These are phyloP conservation scores for Belgica antarctica DNA, from an alignment of 2,888 invertebrate genomes.

Conservation along the genomic window DNA sequence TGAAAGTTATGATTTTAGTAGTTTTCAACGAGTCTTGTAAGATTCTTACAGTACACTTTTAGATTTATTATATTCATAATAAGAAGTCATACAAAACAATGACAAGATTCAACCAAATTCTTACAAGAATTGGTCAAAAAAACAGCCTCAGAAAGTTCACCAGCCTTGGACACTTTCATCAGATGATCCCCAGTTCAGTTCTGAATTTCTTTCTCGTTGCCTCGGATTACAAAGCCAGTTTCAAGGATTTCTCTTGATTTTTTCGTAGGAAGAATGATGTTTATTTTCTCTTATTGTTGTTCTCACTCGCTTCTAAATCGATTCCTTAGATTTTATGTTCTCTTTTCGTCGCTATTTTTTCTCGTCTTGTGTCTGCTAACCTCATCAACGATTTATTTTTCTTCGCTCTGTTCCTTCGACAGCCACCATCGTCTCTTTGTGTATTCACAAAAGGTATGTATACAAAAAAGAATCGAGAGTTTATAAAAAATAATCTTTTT, in stretches of 20 bases:
- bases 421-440: constrained; percentile 2
- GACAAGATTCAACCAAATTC: too few relatives aligned
- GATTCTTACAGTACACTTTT: too few relatives aligned
- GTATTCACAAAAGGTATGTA: constrained; percentile 42
- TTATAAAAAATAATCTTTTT: constrained; percentile 39
- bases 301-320: not conserved
- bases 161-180: too few relatives aligned
- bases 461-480: constrained; percentile 33
- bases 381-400: constrained; percentile 43
- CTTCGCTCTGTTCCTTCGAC: constrained; percentile 11
- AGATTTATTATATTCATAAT: too few relatives aligned
- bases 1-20: too few relatives aligned
- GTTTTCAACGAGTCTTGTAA: too few relatives aligned
- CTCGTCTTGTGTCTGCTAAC: constrained; percentile 20
- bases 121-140: too few relatives aligned
- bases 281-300: constrained; percentile 32
- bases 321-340: too few relatives aligned
- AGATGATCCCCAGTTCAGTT: too few relatives aligned
- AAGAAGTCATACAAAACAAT: too few relatives aligned
- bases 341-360: too few relatives aligned
- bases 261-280: constrained; percentile 24
- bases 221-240: constrained; percentile 8
- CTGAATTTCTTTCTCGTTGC: constrained; percentile 9
- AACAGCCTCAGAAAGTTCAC: too few relatives aligned
- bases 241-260: constrained; percentile 37